A percentile compares a stretch with the other conserved stretches of the same genome.
Evolutionary conservation across 2,797 vertebrate genomes (phyloP).

Genomic region (Tapera naevia): DNA sequence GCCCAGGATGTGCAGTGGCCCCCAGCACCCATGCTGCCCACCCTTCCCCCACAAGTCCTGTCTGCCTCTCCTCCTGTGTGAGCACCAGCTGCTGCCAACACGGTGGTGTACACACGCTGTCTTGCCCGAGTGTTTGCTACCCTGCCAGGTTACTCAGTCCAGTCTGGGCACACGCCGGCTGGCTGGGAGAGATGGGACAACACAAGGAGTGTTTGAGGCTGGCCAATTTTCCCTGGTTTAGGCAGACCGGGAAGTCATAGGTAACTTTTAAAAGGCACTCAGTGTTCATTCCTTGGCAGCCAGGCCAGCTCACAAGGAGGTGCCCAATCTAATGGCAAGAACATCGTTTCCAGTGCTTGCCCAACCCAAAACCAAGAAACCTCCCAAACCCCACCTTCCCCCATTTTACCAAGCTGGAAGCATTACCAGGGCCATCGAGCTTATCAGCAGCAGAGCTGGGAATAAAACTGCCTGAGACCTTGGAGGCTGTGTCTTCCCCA

Average conservation of each 20-base stretch:
- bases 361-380: background rate
- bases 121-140: accelerated
- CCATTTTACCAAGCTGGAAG: background rate
- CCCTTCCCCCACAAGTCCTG: accelerated
- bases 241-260: background rate
- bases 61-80: accelerated
- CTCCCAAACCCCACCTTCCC: background rate
- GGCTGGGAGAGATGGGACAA: background rate
- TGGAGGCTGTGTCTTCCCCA: accelerated
- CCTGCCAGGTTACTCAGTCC: background rate
- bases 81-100: background rate
- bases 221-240: background rate
- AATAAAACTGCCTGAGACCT: background rate
- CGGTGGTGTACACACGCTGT: accelerated
- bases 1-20: accelerated
- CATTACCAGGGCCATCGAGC: accelerated
- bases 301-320: background rate
- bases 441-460: background rate
- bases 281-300: background rate
- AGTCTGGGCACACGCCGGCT: background rate
- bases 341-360: accelerated
- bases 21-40: background rate
- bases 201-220: background rate
- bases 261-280: background rate
- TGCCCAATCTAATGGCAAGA: accelerated